Evolutionary conservation across 2,797 vertebrate genomes (phyloP), one percentile per base, ranked within the genome.

Genomic region (Oreortyx pictus): DNA sequence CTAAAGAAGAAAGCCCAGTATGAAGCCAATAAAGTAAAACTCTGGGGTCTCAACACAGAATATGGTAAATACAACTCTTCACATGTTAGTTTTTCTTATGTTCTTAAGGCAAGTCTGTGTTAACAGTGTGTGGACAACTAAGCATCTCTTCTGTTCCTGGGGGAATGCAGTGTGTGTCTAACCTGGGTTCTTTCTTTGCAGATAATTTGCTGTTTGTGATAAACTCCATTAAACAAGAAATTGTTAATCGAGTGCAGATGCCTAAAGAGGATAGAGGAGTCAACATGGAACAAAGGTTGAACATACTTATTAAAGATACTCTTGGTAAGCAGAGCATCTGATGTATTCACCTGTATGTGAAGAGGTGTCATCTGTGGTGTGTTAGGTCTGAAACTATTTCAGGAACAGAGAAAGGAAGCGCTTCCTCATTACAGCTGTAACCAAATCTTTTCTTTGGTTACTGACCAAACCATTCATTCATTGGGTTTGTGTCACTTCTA

Each of bases 1-100:
- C 98, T 99, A 97, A 99, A 99, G 98, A 99, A 99, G 98, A 99
- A 99, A 98, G 99, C 99, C 43, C 99, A 99, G 95, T 99, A 99
- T 93, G 99, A 99, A 98, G 99, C 99, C 92, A 99, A 99, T 98
- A 99, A 99, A 98, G 99, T 99, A 95, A 99, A 99, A 97, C 98
- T 99, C 80, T 99, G 99, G 99, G 99, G 99, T 96, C 99, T 99
- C 95, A 98, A 99, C 97, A 99, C 99, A 79, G 99, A 99, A 98
- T 99, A 99, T 73, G 99, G 99, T 99, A 98, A 91, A 88, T 93
- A 93, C 70, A 80, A 89, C 86, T 95, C 91, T 92, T 95, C 52
- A 77, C 76, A 19, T 83, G 54, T 82, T 61, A 77, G 73, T 90
- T 85, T 93, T 94, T 66, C 25, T 89, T 88, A 35, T 82, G 62